Base-by-base conservation (phyloP, 2,113 vertebrate species). In the Seriola rivoliana region DNA sequence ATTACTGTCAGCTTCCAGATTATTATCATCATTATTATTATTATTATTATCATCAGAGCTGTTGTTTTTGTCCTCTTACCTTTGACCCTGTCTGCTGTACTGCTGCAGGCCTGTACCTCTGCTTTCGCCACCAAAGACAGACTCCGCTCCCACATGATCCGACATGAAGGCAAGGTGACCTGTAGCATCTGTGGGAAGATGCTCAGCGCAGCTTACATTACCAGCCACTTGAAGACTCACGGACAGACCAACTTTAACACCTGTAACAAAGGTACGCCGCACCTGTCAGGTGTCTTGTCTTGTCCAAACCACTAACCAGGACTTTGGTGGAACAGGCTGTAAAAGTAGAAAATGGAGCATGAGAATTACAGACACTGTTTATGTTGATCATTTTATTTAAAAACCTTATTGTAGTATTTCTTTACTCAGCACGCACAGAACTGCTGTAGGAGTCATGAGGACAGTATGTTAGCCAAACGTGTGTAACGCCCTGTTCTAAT, bases 91-190 rank as follows among this genome's bases (percentile, higher is more conserved):
- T 76, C 58, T 68, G 32, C 50, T 71, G 4, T 80, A 9, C 21
- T 1, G 0, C 34, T 54, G 46, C 92, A 99, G 98, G 99, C 98
- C 75, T 99, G 98, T 95, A 99, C 98, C 91, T 98, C 98, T 95
- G 98, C 98, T 94, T 99, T 99, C 91, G 98, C 98, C 96, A 99
- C 98, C 96, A 99, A 99, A 99, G 98, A 99, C 96, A 96, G 98
- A 90, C 96, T 99, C 88, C 97, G 98, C 90, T 99, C 98, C 91
- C 98, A 99, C 95, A 99, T 99, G 98, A 98, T 99, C 93, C 95
- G 98, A 85, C 98, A 99, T 11, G 98, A 99, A 94, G 98, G 98
- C 93, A 99, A 99, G 92, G 97, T 99, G 88, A 99, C 98, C 55
- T 99, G 98, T 91, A 99, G 98, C 95, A 98, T 99, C 95, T 99